Percentiles rank a stretch among this genome's conserved stretches.
These are phyloP conservation scores for Urechis unicinctus DNA, from an alignment of 2,888 invertebrate species.

Conservation along the genomic window DNA sequence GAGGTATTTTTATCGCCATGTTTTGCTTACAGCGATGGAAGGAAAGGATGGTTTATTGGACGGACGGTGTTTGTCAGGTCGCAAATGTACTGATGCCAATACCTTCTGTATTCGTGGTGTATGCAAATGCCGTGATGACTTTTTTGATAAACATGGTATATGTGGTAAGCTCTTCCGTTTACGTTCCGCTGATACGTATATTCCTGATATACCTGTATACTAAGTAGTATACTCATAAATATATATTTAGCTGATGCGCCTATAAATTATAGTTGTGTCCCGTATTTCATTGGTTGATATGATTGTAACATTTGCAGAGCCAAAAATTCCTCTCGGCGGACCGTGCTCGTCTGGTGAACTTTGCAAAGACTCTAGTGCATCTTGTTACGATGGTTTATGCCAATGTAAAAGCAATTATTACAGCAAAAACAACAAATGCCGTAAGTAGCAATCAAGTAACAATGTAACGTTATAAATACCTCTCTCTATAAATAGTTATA, in stretches of 20 bases:
- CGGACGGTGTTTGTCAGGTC: neutral
- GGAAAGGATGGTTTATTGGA: slow-evolving; percentile 1
- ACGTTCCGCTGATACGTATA: no score
- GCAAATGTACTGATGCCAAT: slow-evolving; percentile 6
- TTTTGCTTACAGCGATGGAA: neutral
- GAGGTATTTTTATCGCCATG: no score
- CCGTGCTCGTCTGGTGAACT: neutral
- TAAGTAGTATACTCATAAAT: no score
- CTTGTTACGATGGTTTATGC: neutral
- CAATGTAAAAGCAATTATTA: neutral
- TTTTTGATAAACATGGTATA: neutral
- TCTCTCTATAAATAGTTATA: neutral
- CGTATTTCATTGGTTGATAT: neutral
- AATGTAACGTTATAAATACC: neutral
- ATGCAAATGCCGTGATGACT: slow-evolving; percentile 11
- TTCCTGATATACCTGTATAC: no score
- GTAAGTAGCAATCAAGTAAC: no score
- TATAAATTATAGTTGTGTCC: neutral
- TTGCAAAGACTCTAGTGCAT: neutral
- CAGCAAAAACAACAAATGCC: neutral
- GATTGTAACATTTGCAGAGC: neutral
- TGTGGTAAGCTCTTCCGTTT: slow-evolving; percentile 12
- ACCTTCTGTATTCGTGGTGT: slow-evolving; percentile 9
- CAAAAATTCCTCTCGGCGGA: neutral
- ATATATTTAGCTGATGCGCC: no score